Percentiles rank a stretch among this genome's conserved stretches.
Conservation (phyloP, 2,113 vertebrate genomes). For the Leucoraja erinaceus region DNA sequence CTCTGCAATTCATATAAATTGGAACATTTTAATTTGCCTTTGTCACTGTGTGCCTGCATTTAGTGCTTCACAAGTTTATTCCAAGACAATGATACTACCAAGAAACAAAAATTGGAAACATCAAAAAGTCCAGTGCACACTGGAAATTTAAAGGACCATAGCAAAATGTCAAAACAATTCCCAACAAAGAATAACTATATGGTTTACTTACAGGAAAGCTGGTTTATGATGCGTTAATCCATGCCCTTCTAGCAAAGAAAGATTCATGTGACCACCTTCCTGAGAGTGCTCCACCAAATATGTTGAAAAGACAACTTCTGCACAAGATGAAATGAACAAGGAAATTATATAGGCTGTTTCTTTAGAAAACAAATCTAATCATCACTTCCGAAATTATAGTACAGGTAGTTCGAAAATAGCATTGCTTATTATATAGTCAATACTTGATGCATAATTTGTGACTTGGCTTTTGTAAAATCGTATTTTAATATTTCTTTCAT, state of each 20-base stretch:
- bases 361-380: neutral
- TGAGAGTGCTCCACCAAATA: slow-evolving; percentile 16
- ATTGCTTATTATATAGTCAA: neutral
- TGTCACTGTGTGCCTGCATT: neutral
- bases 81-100: neutral
- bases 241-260: neutral
- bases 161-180: neutral
- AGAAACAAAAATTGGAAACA: neutral
- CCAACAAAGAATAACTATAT: neutral
- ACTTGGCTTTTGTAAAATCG: neutral
- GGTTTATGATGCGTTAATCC: neutral
- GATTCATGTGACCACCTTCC: neutral
- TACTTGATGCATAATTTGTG: neutral
- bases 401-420: neutral
- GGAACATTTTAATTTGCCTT: neutral
- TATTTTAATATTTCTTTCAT: neutral
- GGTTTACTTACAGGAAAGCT: slow-evolving; percentile 13
- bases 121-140: neutral
- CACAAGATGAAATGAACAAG: neutral
- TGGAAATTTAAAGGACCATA: neutral
- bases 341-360: neutral
- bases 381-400: neutral
- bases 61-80: neutral
- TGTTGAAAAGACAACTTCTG: slow-evolving; percentile 31
- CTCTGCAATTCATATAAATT: neutral